Base-by-base conservation (phyloP, 2,797 vertebrate genomes). In the Protosalanx chinensis region DNA sequence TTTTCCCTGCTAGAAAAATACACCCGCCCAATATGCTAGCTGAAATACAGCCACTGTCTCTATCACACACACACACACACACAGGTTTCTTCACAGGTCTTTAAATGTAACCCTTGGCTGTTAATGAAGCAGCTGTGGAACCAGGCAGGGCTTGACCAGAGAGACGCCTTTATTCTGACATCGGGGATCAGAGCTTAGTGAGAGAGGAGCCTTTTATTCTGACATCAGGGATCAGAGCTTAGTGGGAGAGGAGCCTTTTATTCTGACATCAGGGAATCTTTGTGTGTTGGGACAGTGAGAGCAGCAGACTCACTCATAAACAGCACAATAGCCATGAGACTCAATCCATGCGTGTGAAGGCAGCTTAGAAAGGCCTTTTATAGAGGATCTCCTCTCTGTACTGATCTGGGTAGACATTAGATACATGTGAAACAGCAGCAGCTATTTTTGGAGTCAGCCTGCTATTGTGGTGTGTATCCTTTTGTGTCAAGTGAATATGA, bases 91-190 rank as follows among this genome's bases (percentile, higher is more conserved):
- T n/a, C 4, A 4, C 16, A 53, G 3, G 67, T 46, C 56, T 62
- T 79, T 81, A 59, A 71, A 67, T 65, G 30, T 69, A 72, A 75
- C 71, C 56, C 71, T 73, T 75, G 64, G 56, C 65, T 75, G 41
- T 79, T 80, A 81, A 84, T 81, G 66, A 77, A 69, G 63, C 76
- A 72, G 76, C 77, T 82, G 76, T 72, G 74, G 41, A 49, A 73
- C 75, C 53, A 72, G 71, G 16, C 7, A 37, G 18, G 41, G 57
- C 18, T 59, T 67, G 62, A 67, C 73, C 77, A 62, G 64, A 67
- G 76, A 69, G 53, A 32, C 66, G 72, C 33, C 78, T 76, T 80
- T 75, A 73, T 76, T 74, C 71, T 68, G 68, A 78, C 70, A 78
- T n/a, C n/a, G n/a, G n/a, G n/a, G n/a, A n/a, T n/a, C n/a, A n/a